Percentiles rank a stretch among this genome's conserved stretches.
Conservation (phyloP, 2,888 invertebrate species). For the Campoplex capitator region DNA sequence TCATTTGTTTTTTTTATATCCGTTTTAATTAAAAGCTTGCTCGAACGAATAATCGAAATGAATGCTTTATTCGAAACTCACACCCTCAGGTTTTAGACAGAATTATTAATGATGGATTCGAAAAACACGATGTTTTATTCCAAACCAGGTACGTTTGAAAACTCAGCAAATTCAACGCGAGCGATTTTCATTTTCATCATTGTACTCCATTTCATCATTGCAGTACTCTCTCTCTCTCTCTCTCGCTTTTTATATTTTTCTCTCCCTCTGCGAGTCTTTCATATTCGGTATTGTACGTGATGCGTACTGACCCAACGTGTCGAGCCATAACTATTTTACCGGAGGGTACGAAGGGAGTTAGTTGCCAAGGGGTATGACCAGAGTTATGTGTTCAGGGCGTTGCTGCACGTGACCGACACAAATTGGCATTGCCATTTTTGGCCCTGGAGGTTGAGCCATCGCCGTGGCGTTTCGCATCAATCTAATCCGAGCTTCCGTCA, state of each 20-base stretch:
- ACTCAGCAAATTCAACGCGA: neutral
- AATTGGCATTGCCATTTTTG: slow-evolving; percentile 62
- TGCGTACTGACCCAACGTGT: slow-evolving; percentile 24
- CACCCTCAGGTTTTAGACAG: neutral
- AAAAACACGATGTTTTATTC: neutral
- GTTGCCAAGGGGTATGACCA: slow-evolving; percentile 16
- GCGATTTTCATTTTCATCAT: neutral
- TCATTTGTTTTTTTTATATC: too few species aligned
- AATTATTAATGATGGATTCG: neutral
- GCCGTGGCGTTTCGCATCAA: slow-evolving; percentile 39
- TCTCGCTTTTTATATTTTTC: too few species aligned
- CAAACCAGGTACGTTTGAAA: neutral
- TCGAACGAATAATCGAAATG: neutral
- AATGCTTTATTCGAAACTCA: neutral
- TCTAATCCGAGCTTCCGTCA: slow-evolving; percentile 31
- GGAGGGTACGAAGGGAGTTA: slow-evolving; percentile 24
- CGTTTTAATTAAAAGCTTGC: too few species aligned
- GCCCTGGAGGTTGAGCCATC: slow-evolving; percentile 41
- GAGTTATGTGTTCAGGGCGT: slow-evolving; percentile 25
- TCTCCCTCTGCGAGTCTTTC: neutral
- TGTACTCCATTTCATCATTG: neutral
- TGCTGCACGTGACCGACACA: slow-evolving; percentile 56
- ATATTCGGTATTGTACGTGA: slow-evolving; percentile 26
- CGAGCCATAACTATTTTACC: slow-evolving; percentile 14
- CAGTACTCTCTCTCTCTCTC: neutral